Evolutionary conservation across 2,113 vertebrate genomes (phyloP).

Genomic region (Dromaius novaehollandiae): DNA sequence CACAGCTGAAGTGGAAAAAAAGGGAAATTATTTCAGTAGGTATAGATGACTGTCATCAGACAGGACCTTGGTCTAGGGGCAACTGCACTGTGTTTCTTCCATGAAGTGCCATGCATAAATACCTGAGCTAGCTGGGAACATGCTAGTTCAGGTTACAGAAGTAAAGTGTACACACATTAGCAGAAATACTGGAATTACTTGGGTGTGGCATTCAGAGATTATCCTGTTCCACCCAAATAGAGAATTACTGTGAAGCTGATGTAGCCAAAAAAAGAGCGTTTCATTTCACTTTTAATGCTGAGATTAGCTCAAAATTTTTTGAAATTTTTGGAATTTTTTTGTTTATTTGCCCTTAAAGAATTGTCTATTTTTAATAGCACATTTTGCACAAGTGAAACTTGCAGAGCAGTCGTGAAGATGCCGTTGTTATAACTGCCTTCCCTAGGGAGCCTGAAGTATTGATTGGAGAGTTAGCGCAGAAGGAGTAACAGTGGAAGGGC

Average conservation of each 20-base stretch:
- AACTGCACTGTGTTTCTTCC: conserved; percentile 21
- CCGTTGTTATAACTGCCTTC: not conserved
- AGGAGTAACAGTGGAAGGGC: not conserved
- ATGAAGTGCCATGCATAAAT: conserved; percentile 21
- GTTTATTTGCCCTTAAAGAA: not conserved
- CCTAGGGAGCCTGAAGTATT: not conserved
- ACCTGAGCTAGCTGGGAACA: conserved; percentile 40
- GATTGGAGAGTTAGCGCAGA: not conserved
- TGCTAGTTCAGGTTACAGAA: conserved; percentile 63
- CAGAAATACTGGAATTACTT: conserved; percentile 63
- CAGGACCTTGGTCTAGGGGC: not conserved
- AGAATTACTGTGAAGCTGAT: not conserved
- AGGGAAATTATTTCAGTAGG: not conserved
- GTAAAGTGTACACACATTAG: conserved; percentile 24
- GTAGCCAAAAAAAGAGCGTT: not conserved
- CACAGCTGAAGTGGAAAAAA: not conserved
- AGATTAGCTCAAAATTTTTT: not conserved
- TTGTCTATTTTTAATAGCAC: not conserved
- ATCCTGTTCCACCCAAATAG: conserved; percentile 48
- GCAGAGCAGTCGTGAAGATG: not conserved
- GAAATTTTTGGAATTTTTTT: not conserved
- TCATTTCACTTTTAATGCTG: not conserved
- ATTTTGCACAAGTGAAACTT: not conserved
- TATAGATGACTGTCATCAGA: not conserved
- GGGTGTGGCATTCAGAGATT: conserved; percentile 53